Evolutionary conservation across 2,113 vertebrate species (phyloP).

Genomic region (Dendropsophus ebraccatus): DNA sequence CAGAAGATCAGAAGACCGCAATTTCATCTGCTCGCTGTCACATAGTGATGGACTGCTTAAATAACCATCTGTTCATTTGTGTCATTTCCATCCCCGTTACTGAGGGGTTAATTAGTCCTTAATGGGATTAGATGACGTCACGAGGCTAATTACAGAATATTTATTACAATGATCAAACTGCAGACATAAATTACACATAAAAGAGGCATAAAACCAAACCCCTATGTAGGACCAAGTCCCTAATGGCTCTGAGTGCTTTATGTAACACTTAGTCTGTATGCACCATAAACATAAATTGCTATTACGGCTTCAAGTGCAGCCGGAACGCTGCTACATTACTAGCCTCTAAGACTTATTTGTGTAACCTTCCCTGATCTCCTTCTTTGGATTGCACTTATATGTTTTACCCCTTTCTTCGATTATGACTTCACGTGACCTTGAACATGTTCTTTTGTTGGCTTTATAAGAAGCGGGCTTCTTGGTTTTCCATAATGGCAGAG

Average conservation of each 20-base stretch:
- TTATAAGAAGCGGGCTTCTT: background rate
- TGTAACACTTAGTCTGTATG: conserved; percentile 41
- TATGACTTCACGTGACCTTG: background rate
- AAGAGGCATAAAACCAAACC: conserved; percentile 13
- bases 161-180: conserved; percentile 29
- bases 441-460: background rate
- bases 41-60: background rate
- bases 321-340: conserved; percentile 25
- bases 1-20: background rate
- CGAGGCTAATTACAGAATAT: conserved; percentile 43
- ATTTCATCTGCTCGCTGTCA: background rate
- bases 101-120: conserved; percentile 32
- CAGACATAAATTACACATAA: conserved; percentile 52
- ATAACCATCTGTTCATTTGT: background rate
- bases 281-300: conserved; percentile 42
- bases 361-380: conserved; percentile 43
- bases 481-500: background rate
- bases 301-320: conserved; percentile 36
- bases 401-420: background rate
- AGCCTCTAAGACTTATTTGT: conserved; percentile 19
- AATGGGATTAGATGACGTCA: conserved; percentile 10
- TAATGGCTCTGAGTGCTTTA: conserved; percentile 54
- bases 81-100: background rate
- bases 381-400: background rate
- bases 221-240: background rate